These are phyloP conservation scores for Neodiprion lecontei DNA, from an alignment of 1,140 invertebrate genomes.

Conservation along the genomic window DNA sequence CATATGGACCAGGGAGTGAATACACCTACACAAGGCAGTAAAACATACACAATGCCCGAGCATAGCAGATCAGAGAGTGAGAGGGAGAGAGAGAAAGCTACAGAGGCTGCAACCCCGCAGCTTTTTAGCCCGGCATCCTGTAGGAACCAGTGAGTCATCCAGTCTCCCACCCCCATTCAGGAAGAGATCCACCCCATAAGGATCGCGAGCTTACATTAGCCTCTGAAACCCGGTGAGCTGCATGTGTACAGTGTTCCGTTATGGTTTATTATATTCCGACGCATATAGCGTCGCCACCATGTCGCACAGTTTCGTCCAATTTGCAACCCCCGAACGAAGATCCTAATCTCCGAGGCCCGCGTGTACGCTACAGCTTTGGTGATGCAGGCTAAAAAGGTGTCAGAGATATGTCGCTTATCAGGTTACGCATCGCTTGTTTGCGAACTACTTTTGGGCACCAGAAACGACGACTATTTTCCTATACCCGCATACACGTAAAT, in stretches of 20 bases:
- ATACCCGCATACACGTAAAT: not conserved
- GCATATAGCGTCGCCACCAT: not conserved
- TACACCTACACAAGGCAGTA: not conserved
- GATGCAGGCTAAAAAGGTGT: not conserved
- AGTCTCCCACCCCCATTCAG: not conserved
- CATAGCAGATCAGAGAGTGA: not conserved
- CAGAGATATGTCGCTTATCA: not conserved
- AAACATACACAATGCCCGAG: not conserved
- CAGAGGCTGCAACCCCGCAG: not conserved
- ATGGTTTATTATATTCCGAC: not conserved
- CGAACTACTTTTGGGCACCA: not conserved
- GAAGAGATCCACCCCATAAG: slow-evolving; percentile 2
- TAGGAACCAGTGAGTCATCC: slow-evolving; percentile 5
- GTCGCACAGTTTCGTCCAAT: slow-evolving; percentile 4
- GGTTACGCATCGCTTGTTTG: not conserved
- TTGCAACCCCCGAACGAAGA: not conserved
- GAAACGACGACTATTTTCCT: not conserved
- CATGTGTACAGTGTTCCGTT: not conserved
- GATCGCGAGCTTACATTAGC: slow-evolving; percentile 3
- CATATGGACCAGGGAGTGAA: not conserved
- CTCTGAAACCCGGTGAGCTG: not conserved
- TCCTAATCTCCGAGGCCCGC: not conserved
- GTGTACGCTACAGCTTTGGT: not conserved
- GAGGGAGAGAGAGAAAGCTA: too few relatives aligned
- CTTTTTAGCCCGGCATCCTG: not conserved